Evolutionary conservation across 2,797 vertebrate genomes (phyloP), one percentile per base, ranked within the genome.

Genomic region (Brachyrhaphis roseni): DNA sequence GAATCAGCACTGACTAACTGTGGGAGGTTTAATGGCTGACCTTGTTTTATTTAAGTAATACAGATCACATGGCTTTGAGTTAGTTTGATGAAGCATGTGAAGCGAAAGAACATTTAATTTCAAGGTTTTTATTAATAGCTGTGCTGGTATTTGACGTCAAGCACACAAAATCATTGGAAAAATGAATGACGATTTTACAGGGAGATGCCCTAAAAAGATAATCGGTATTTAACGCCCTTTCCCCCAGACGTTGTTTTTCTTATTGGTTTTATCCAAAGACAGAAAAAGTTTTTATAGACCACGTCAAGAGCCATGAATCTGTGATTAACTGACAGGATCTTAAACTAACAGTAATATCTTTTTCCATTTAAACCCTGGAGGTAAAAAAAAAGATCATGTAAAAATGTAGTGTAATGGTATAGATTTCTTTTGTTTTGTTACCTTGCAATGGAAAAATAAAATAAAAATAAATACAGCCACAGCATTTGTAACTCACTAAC

Each of bases 401-500:
- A 82, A 72, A 78, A 53, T 5, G 53, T 55, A 4, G 20, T 12
- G 68, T 41, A 64, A 75, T 13, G 5, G 13, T 74, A 45, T 53
- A 46, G 8, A 66, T 2, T 36, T 39, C 5, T 45, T 45, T 13
- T 6, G 28, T 53, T 10, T 49, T 59, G 26, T 28, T 28, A 13
- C 3, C 26, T 53, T 41, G 26, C 2, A 46, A 3, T 31, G 6
- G 15, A n/a, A 23, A 49, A 28, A 18, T 20, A 13, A 73, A 36
- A 49, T 3, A 20, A 36, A 8, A 31, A 31, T 28, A 28, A 31
- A 66, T 3, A 47, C 46, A 47, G 46, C 16, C 46, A 16, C 46
- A 47, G 26, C n/a, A 43, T 57, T 8, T 5, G 6, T 39, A 26
- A 53, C 68, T 62, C 26, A 89, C 94, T 85, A 76, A 99, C 98